Evolutionary conservation across 2,113 vertebrate species (phyloP), one percentile per base, ranked within the genome.

Genomic region (Amphiprion ocellaris): DNA sequence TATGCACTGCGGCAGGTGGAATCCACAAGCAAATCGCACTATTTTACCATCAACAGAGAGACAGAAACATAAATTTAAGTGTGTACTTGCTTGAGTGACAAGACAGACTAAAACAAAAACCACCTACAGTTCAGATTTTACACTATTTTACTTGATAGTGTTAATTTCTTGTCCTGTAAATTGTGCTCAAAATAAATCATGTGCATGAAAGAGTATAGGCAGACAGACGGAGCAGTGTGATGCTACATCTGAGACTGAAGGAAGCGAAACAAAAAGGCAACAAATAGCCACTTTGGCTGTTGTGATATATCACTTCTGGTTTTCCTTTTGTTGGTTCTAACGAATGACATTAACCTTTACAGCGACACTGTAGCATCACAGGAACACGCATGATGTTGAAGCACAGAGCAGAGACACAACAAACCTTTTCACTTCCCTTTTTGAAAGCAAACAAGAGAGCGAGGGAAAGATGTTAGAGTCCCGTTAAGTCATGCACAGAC

Each of bases 391-490:
- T 41, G 67, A 83, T 33, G 82, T 73, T 23, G 52, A 83, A 67
- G 77, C 75, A 76, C 74, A 76, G 66, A 87, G 86, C 54, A 62
- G 64, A 91, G 52, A 83, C 61, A 70, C 56, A 77, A 94, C 94
- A 86, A 94, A 95, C 94, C 95, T 95, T 95, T 91, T 95, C 95
- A 82, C 93, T 95, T 90, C 93, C 94, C 95, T 95, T 94, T 90
- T 86, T 74, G 93, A 90, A 69, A 89, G 94, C 93, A 92, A 90
- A 87, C 19, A 82, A 90, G 71, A 93, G 76, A 91, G 85, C 61
- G 86, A 81, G 30, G 85, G 69, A 91, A 68, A 91, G 24, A 90
- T 41, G 81, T 91, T 89, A 93, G 76, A 92, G 69, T 80, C 37
- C 60, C 47, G 28, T 72, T 15, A 80, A 50, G 47, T 60, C 60